phyloP scores from a whole-genome alignment of 2,888 invertebrate genomes.

The Ephialtes manifestator region DNA sequence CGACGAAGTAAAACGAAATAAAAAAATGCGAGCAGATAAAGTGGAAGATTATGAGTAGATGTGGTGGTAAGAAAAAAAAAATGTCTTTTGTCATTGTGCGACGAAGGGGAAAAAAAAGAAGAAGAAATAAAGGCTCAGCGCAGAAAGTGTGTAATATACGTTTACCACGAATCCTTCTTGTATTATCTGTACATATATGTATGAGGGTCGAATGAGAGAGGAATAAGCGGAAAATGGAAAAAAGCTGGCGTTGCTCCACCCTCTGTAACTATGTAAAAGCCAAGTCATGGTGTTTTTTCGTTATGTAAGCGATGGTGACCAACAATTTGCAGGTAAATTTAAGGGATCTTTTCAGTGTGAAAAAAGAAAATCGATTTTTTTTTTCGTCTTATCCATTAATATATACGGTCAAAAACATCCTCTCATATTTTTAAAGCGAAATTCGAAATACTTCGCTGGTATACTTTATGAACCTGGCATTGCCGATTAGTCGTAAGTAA shows the following conservation, averaged over 20 bases:
- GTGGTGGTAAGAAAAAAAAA: not conserved
- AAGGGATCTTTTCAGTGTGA: too few species aligned
- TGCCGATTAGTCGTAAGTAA: too few species aligned
- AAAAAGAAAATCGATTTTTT: too few species aligned
- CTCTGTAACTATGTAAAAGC: not conserved
- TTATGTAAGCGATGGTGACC: not conserved
- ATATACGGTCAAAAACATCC: too few species aligned
- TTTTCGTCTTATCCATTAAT: too few species aligned
- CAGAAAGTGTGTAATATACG: not conserved
- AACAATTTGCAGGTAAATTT: not conserved
- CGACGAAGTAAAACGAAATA: not conserved
- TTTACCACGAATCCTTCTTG: not conserved
- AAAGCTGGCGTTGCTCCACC: not conserved
- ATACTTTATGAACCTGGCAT: too few species aligned
- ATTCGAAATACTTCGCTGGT: too few species aligned
- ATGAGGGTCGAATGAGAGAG: constrained; percentile 1
- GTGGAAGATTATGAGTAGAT: constrained; percentile 23
- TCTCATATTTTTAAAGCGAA: too few species aligned
- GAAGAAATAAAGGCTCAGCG: not conserved
- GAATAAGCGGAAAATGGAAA: not conserved
- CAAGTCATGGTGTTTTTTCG: not conserved
- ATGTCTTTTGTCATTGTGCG: not conserved
- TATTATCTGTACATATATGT: not conserved
- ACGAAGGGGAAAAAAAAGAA: not conserved
- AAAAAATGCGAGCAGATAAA: constrained; percentile 2